Conservation (phyloP, 1,140 invertebrate species). For the Hylaeus anthracinus region DNA sequence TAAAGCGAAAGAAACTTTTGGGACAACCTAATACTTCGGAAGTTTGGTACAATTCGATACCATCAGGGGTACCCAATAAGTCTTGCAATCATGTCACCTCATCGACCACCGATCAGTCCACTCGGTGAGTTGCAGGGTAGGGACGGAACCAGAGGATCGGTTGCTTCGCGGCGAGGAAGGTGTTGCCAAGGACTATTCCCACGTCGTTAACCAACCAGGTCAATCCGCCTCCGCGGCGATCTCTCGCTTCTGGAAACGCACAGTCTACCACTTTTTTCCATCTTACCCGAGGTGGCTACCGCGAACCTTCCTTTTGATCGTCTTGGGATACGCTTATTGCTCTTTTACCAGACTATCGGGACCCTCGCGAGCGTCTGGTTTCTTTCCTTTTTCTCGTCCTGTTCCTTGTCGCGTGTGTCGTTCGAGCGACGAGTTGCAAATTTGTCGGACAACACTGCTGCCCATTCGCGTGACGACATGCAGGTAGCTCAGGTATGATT, state of each 20-base stretch:
- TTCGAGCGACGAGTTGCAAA: too few species aligned
- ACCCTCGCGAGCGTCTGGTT: neutral
- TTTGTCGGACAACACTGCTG: too few species aligned
- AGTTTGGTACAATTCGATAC: neutral
- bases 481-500: too few species aligned
- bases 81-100: constrained; percentile 60
- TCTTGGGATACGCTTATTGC: neutral
- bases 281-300: constrained; percentile 9
- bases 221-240: constrained; percentile 34
- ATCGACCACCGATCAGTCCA: constrained; percentile 18
- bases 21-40: too few species aligned
- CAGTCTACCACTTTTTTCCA: constrained; percentile 43
- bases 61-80: constrained; percentile 56
- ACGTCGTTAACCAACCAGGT: constrained; percentile 56
- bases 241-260: constrained; percentile 25
- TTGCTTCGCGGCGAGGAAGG: constrained; percentile 22
- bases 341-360: neutral
- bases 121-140: neutral
- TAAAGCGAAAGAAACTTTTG: constrained; percentile 16
- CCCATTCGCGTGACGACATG: too few species aligned
- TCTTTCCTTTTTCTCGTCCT: neutral
- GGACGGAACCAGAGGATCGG: constrained; percentile 21
- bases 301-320: constrained; percentile 1
- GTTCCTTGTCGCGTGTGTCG: too few species aligned
- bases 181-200: constrained; percentile 53